Conservation (phyloP, 1,140 invertebrate species). For the Caenorhabditis inopinata region DNA sequence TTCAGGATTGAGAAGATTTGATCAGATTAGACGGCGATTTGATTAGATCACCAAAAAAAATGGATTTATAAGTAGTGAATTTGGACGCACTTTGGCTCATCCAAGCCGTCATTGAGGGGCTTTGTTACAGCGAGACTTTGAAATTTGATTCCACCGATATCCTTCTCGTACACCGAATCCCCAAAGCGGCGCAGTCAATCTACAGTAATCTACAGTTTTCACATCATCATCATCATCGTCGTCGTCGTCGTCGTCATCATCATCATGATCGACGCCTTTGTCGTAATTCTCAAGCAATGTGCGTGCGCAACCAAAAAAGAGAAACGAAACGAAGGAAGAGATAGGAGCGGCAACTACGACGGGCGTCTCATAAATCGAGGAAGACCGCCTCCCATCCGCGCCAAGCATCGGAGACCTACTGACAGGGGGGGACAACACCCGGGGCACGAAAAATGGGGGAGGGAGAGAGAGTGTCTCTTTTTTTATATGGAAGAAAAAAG, state of each 20-base stretch:
- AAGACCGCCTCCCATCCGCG: neutral
- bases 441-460: constrained; percentile 16
- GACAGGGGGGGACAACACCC: constrained; percentile 17
- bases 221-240: neutral
- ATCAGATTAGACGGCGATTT: neutral
- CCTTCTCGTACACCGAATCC: no score
- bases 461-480: constrained; percentile 8
- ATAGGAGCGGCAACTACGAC: neutral
- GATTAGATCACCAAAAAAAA: neutral
- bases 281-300: neutral
- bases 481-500: no score
- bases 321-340: neutral
- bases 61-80: no score
- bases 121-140: no score
- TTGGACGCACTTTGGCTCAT: no score
- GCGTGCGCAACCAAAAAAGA: constrained; percentile 1
- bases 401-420: constrained; percentile 28
- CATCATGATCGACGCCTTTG: neutral
- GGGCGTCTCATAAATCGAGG: constrained; percentile 24
- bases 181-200: no score
- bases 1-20: neutral
- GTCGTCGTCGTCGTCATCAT: constrained; percentile 1
- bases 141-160: no score
- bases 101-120: no score
- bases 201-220: constrained; percentile 3